phyloP scores from a whole-genome alignment of 2,888 invertebrate genomes.

The Volucella inanis region DNA sequence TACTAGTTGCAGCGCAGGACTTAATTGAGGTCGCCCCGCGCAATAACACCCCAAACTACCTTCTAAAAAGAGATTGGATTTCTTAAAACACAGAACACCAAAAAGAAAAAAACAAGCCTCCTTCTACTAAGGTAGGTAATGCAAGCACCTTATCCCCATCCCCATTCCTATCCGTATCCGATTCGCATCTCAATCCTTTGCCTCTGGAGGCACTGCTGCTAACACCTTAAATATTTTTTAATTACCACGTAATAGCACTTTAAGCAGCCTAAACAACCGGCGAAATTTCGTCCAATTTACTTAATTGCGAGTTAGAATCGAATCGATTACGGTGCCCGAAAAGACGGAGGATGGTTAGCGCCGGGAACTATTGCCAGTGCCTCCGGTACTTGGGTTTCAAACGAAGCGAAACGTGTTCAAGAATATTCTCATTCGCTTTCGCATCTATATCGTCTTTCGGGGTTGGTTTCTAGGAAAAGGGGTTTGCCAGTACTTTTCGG shows the following conservation, averaged over 20 bases:
- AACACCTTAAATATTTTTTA: conserved; percentile 67
- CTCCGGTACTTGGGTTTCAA: conserved; percentile 64
- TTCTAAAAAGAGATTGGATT: conserved; percentile 19
- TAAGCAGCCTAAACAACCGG: conserved; percentile 70
- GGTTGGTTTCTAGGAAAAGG: background rate
- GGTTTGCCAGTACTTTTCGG: no score
- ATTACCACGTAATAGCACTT: conserved; percentile 70
- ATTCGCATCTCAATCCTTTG: no score
- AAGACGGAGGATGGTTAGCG: conserved; percentile 34
- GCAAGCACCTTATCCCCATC: conserved; percentile 7
- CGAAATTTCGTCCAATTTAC: conserved; percentile 69
- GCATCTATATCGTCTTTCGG: background rate
- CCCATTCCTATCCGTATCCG: background rate
- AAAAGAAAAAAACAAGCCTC: conserved; percentile 11
- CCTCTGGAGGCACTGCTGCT: conserved; percentile 26
- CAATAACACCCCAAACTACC: conserved; percentile 29
- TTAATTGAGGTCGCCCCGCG: conserved; percentile 61
- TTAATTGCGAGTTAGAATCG: conserved; percentile 71
- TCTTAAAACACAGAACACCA: background rate
- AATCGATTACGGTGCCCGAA: conserved; percentile 63
- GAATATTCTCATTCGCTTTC: conserved; percentile 23
- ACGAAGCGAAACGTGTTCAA: conserved; percentile 62
- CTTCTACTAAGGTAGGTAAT: conserved; percentile 31
- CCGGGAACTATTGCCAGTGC: conserved; percentile 48
- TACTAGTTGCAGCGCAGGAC: conserved; percentile 48